Conservation (phyloP, 2,888 invertebrate species). For the Macrophya annulata region DNA sequence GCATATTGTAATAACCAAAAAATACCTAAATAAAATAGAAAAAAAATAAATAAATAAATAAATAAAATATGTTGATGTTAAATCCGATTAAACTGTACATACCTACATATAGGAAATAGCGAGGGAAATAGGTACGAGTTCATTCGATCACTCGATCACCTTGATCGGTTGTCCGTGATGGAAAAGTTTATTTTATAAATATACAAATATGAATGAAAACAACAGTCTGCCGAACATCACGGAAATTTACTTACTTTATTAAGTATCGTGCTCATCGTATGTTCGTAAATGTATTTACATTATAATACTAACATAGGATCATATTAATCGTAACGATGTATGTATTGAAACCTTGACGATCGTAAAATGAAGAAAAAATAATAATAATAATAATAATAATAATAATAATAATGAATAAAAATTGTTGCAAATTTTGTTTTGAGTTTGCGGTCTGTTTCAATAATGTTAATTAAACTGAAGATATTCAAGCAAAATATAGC, state of each 20-base stretch:
- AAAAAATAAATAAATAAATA: background rate
- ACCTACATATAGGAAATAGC: background rate
- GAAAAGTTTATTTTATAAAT: background rate
- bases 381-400: background rate
- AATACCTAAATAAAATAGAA: background rate
- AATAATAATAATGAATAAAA: too few species aligned
- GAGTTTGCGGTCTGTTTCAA: too few species aligned
- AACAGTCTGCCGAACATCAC: background rate
- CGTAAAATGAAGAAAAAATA: background rate
- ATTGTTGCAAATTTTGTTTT: too few species aligned
- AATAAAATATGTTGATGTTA: background rate
- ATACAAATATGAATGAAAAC: background rate
- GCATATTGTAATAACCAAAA: background rate
- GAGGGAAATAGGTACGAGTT: background rate
- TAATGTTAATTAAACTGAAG: too few species aligned
- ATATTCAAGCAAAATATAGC: too few species aligned
- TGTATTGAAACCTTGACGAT: too few species aligned
- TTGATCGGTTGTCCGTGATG: slow-evolving; percentile 6
- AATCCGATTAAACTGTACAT: background rate
- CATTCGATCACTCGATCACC: slow-evolving; percentile 22
- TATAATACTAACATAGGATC: too few species aligned
- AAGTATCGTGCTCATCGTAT: background rate
- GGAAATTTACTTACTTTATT: background rate
- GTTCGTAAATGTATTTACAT: background rate
- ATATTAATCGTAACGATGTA: too few species aligned